Conservation (phyloP, 2,888 invertebrate genomes). For the Tetropium fuscum region DNA sequence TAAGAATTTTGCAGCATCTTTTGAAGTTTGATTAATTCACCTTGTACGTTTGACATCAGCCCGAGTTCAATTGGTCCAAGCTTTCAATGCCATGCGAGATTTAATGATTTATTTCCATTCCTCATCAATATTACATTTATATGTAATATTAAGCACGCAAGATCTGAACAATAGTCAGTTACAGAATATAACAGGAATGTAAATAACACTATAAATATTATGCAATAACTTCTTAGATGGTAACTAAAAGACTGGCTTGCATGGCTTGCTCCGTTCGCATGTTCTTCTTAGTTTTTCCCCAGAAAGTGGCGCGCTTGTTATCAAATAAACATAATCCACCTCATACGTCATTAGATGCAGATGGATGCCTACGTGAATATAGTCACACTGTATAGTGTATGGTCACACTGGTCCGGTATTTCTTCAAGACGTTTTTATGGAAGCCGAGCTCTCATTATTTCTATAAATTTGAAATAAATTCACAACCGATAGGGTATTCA, state of each 20-base stretch:
- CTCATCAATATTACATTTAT: not conserved
- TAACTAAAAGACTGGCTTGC: conserved; percentile 19
- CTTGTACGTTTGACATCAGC: conserved; percentile 3
- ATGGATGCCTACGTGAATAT: conserved; percentile 26
- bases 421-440: conserved; percentile 25
- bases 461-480: conserved; percentile 61
- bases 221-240: conserved; percentile 3
- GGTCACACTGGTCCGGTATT: too few species aligned
- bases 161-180: not conserved
- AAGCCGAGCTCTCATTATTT: conserved; percentile 25
- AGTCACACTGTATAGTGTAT: conserved; percentile 22
- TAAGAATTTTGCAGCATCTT: too few species aligned
- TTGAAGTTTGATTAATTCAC: too few species aligned
- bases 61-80: conserved; percentile 12
- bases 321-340: conserved; percentile 2
- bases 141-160: not conserved
- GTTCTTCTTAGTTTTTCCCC: conserved; percentile 7
- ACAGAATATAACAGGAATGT: conserved; percentile 2
- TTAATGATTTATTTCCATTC: conserved; percentile 7
- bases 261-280: not conserved
- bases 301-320: not conserved
- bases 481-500: conserved; percentile 57
- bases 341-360: not conserved
- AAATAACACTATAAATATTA: not conserved
- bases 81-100: conserved; percentile 8